These are phyloP conservation scores for Strigops habroptila DNA, from an alignment of 2,113 vertebrate species.

Conservation along the genomic window DNA sequence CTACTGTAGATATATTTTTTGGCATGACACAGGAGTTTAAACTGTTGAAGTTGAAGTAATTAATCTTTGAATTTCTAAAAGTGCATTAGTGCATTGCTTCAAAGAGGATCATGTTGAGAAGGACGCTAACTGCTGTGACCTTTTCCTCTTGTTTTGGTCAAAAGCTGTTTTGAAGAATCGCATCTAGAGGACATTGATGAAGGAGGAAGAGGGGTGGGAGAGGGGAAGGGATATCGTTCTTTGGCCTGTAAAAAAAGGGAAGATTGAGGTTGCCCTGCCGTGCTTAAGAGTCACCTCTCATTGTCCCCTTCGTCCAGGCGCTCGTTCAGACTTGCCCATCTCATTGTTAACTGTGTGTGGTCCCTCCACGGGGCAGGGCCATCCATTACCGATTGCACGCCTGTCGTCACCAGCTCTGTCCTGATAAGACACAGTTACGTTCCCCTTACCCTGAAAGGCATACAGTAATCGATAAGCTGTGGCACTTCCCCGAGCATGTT, in stretches of 20 bases:
- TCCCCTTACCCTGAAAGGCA: background rate
- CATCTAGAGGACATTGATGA: constrained; percentile 24
- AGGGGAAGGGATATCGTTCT: background rate
- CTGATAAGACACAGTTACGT: background rate
- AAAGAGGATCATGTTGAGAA: constrained; percentile 17
- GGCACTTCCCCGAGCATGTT: background rate
- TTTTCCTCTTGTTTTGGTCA: constrained; percentile 46
- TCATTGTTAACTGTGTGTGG: background rate
- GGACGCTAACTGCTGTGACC: constrained; percentile 52
- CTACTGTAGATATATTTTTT: background rate
- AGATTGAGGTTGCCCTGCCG: background rate
- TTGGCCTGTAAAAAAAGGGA: background rate
- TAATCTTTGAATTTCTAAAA: constrained; percentile 33
- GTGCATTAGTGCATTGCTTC: constrained; percentile 24
- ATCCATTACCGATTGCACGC: background rate
- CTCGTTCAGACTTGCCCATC: background rate
- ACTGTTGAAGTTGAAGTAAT: background rate
- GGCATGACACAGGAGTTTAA: background rate
- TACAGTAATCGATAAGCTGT: background rate
- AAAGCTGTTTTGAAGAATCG: constrained; percentile 34
- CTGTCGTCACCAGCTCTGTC: background rate
- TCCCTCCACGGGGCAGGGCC: background rate
- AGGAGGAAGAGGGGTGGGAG: background rate
- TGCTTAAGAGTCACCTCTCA: background rate
- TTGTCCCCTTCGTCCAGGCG: background rate